Evolutionary conservation across 1,140 invertebrate genomes (phyloP), one percentile per base, ranked within the genome.

Genomic region (Sycobia sp.): DNA sequence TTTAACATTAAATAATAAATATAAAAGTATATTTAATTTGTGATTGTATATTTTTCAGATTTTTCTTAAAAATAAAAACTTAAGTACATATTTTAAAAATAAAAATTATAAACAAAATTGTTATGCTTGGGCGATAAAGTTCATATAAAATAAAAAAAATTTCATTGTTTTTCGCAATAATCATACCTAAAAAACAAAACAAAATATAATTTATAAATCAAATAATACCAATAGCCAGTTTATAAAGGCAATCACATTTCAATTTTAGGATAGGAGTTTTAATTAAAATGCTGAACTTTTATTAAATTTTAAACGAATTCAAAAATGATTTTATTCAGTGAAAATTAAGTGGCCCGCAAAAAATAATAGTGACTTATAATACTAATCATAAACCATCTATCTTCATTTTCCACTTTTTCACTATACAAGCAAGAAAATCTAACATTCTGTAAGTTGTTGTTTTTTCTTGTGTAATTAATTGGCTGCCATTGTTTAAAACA

Each of bases 251-350:
- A 51, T 50, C 16, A 29, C 46, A 29, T 27, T 20, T n/a, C 20
- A n/a, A 38, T 41, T 50, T 7, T 8, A 46, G 49, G 49, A 61
- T 51, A 43, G 39, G 49, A 36, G 14, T 36, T 53, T 54, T n/a
- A 46, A 16, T 43, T 32, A 41, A 27, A 62, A 50, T 41, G 36
- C 8, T 36, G 7, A 29, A 50, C 47, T 13, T 54, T 27, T 13
- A 38, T 54, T 20, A 16, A 20, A 25, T 39, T 49, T 62, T 41
- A 47, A 62, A 62, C 34, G 44, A 56, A 62, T 55, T 62, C 22
- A 62, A 62, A 62, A 62, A 62, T 49, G 41, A 62, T 55, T 62
- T 62, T 62, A 62, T 62, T 62, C 23, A 56, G 44, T 62, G 60
- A 54, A 62, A 62, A 55, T 47, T 27, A 62, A 55, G 43, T 62